A percentile compares a stretch with the other conserved stretches of the same genome.
phyloP scores from a whole-genome alignment of 2,888 invertebrate species.

The Philopedon plagiatum region DNA sequence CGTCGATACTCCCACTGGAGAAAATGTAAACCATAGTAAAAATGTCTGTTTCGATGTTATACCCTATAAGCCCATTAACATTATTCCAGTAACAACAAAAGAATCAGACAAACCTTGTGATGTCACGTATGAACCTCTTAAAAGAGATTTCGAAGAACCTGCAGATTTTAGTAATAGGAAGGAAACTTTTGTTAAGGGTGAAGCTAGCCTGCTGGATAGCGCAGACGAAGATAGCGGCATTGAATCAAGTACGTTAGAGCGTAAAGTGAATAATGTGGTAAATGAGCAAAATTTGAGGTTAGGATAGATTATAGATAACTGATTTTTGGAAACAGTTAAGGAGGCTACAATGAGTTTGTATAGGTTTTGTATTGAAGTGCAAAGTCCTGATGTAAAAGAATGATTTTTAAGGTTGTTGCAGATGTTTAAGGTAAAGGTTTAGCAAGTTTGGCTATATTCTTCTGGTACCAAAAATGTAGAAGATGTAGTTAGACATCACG shows the following conservation, averaged over 20 bases:
- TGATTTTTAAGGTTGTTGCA: too few species aligned
- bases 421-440: too few species aligned
- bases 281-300: slow-evolving; percentile 13
- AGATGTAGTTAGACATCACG: too few species aligned
- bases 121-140: slow-evolving; percentile 30
- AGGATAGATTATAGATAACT: neutral
- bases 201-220: slow-evolving; percentile 76
- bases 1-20: slow-evolving; percentile 65
- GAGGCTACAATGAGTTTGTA: neutral
- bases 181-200: slow-evolving; percentile 66
- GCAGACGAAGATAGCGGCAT: slow-evolving; percentile 79
- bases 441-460: neutral
- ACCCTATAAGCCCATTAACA: slow-evolving; percentile 63
- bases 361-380: too few species aligned
- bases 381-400: too few species aligned
- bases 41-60: slow-evolving; percentile 68
- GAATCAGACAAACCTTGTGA: neutral
- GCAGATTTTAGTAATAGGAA: slow-evolving; percentile 29
- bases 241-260: slow-evolving; percentile 76
- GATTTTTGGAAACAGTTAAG: neutral
- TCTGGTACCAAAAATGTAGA: neutral
- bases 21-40: slow-evolving; percentile 54
- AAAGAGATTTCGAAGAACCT: slow-evolving; percentile 10
- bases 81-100: slow-evolving; percentile 19
- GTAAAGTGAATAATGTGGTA: slow-evolving; percentile 58